These are phyloP conservation scores for Calidris pugnax DNA, from an alignment of 2,113 vertebrate genomes.

Conservation along the genomic window DNA sequence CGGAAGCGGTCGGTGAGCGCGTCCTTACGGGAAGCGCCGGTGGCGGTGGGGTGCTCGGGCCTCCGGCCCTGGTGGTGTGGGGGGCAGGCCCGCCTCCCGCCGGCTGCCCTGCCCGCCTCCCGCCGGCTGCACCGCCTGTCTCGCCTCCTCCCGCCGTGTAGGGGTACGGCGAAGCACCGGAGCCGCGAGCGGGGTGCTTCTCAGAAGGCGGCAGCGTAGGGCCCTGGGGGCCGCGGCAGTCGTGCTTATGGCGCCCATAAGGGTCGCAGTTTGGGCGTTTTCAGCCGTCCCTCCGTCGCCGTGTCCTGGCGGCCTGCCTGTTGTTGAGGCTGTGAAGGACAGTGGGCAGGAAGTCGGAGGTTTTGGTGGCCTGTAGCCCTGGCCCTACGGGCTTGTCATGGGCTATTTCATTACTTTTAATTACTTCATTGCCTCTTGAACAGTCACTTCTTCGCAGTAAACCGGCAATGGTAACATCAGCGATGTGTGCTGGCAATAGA, in stretches of 20 bases:
- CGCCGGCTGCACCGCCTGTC: rapidly evolving
- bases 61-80: rapidly evolving
- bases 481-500: not conserved
- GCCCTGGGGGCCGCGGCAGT: rapidly evolving
- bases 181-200: rapidly evolving
- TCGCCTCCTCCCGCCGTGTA: rapidly evolving
- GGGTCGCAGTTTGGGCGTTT: rapidly evolving
- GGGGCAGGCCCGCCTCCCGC: rapidly evolving
- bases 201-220: rapidly evolving
- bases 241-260: not conserved
- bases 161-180: rapidly evolving
- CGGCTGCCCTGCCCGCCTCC: rapidly evolving
- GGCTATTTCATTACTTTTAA: not conserved
- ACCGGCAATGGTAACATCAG: not conserved
- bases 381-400: rapidly evolving
- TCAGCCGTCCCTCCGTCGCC: rapidly evolving
- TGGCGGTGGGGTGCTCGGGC: rapidly evolving
- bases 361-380: not conserved
- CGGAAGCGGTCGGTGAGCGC: not conserved
- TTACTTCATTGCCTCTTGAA: not conserved
- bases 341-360: rapidly evolving
- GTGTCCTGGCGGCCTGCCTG: not conserved
- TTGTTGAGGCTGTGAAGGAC: no score
- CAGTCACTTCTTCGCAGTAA: not conserved
- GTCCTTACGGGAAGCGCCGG: rapidly evolving